phyloP scores from a whole-genome alignment of 2,888 invertebrate species.

The Xiphydria camelus region DNA sequence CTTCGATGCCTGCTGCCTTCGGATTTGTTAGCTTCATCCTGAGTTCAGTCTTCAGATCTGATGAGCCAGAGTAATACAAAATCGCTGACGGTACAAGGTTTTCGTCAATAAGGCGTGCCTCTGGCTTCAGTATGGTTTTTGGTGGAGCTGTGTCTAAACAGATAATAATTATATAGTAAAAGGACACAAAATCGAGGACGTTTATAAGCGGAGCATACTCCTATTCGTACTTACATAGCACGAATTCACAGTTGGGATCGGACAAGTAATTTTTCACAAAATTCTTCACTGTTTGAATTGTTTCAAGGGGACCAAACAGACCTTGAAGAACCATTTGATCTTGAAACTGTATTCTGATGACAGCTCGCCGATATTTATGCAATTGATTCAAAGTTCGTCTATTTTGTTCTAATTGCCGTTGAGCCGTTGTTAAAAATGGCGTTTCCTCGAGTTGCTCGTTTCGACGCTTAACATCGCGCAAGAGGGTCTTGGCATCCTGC shows the following conservation, averaged over 20 bases:
- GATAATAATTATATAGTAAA: constrained; percentile 14
- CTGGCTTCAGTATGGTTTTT: constrained; percentile 67
- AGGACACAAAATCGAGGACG: constrained; percentile 9
- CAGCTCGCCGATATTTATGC: constrained; percentile 73
- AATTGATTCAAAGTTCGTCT: constrained; percentile 64
- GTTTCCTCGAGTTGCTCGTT: constrained; percentile 70
- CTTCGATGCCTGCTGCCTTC: constrained; percentile 69
- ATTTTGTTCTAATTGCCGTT: constrained; percentile 65
- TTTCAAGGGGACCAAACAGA: constrained; percentile 77
- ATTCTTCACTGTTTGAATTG: constrained; percentile 69
- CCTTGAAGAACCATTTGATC: constrained; percentile 85
- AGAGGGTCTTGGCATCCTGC: constrained; percentile 76
- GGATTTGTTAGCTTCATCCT: constrained; percentile 67
- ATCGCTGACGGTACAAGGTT: constrained; percentile 79
- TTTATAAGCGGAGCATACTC: constrained; percentile 12
- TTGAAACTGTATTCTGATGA: constrained; percentile 86
- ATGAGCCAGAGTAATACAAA: constrained; percentile 64
- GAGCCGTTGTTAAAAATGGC: constrained; percentile 71
- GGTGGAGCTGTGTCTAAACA: constrained; percentile 91
- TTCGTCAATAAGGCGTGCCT: constrained; percentile 69
- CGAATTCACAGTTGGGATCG: constrained; percentile 69
- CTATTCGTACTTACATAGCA: constrained; percentile 71
- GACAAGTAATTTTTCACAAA: constrained; percentile 76
- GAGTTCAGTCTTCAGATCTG: constrained; percentile 65
- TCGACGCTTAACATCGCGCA: constrained; percentile 72